Base-by-base conservation (phyloP, 2,797 vertebrate genomes). In the Schizopygopsis malacanthus region DNA sequence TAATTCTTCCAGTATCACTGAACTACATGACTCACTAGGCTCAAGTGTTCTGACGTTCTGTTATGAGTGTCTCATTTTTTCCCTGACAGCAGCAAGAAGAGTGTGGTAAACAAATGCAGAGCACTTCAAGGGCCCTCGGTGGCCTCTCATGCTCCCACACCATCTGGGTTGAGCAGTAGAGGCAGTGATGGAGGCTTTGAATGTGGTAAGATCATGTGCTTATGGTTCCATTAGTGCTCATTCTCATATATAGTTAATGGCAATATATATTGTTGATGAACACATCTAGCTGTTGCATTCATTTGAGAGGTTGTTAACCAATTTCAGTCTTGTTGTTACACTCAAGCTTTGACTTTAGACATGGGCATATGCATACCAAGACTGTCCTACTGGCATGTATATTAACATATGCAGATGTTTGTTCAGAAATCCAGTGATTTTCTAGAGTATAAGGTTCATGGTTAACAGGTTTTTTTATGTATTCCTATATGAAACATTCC, bases 371-470 rank as follows among this genome's bases (percentile, higher is more conserved):
- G 79, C 79, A 89, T 92, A 92, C 91, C 93, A 92, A 91, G 91
- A 92, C 90, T 91, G 91, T 90, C 90, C 86, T 84, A 90, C 91
- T 79, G 87, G 87, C 89, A 82, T 80, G 4, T 84, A 92, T 67
- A 86, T 95, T 94, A 94, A 90, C 92, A 94, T 94, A 92, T 94
- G 94, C 93, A 95, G 94, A 95, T 95, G 94, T 93, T 95, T 93
- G 41, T 43, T 43, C 41, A 43, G 41, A 43, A 43, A 43, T 43
- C 0, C 1, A 43, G 15, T 6, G 15, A 15, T 52, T 52, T 16
- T 16, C 13, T 52, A 16, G 50, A 52, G 1, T 52, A 50, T 50
- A 50, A 52, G 15, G 16, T 16, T 52, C 13, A 52, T 52, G 15
- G 13, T 52, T 52, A 52, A 52, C 15, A 52, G 13, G 13, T 2